Conservation (phyloP, 2,888 invertebrate genomes). For the Galerucella nymphaeae region DNA sequence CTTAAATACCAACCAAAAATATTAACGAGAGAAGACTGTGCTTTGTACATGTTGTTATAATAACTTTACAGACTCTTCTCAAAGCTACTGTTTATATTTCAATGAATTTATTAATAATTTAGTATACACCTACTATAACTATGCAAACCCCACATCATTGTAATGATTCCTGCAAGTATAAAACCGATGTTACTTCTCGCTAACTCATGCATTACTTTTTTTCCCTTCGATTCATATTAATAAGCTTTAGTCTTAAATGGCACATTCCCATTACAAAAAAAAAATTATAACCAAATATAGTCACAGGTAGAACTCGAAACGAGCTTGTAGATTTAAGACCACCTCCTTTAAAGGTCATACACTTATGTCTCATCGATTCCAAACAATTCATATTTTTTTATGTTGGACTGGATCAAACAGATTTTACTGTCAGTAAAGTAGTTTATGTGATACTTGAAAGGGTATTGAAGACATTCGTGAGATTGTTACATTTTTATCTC, state of each 20-base stretch:
- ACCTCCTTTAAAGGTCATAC: slow-evolving; percentile 29
- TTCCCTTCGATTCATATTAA: slow-evolving; percentile 20
- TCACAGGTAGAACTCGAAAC: slow-evolving; percentile 12
- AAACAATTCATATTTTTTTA: slow-evolving; percentile 30
- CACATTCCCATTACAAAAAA: slow-evolving; percentile 22
- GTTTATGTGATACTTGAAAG: slow-evolving; percentile 17
- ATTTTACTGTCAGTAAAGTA: slow-evolving; percentile 23
- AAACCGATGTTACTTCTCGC: not conserved
- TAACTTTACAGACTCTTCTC: no score
- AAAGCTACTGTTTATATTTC: no score
- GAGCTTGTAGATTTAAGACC: slow-evolving; percentile 21
- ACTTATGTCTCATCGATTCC: slow-evolving; percentile 7
- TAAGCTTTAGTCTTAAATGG: slow-evolving; percentile 23
- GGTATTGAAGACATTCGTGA: slow-evolving; percentile 11
- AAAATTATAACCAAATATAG: slow-evolving; percentile 22
- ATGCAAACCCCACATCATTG: not conserved
- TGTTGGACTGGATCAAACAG: slow-evolving; percentile 19
- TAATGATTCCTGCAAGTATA: not conserved
- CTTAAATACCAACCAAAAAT: no score
- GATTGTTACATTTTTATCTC: not conserved
- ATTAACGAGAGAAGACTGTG: no score
- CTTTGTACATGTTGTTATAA: no score
- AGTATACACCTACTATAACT: no score
- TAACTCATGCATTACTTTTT: not conserved
- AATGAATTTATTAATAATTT: no score